phyloP scores from a whole-genome alignment of 2,888 invertebrate genomes.

The Myopa testacea region DNA sequence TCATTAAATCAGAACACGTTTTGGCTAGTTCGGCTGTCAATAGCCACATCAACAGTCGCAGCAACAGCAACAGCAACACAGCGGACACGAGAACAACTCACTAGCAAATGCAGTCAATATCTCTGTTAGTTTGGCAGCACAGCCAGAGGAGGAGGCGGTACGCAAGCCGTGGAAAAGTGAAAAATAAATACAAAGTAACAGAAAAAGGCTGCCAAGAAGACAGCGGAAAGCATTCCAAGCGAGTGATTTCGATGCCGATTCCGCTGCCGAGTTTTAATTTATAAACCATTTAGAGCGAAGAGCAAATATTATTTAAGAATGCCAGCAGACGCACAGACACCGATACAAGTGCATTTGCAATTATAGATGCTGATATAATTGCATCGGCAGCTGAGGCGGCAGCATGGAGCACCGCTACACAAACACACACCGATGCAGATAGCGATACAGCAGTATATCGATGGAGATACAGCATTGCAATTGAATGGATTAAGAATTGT shows the following conservation, averaged over 20 bases:
- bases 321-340: constrained; percentile 3
- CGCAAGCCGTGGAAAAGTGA: neutral
- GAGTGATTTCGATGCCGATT: constrained; percentile 3
- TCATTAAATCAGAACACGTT: constrained; percentile 59
- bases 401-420: too few relatives aligned
- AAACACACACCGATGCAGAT: neutral
- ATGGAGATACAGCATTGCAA: neutral
- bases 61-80: constrained; percentile 27
- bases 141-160: constrained; percentile 9
- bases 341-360: constrained; percentile 4
- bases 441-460: neutral
- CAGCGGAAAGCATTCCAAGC: constrained; percentile 2
- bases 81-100: constrained; percentile 22
- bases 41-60: constrained; percentile 22
- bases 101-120: constrained; percentile 25
- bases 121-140: constrained; percentile 27
- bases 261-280: constrained; percentile 27
- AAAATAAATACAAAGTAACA: constrained; percentile 1
- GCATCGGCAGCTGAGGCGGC: too few relatives aligned
- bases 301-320: constrained; percentile 32
- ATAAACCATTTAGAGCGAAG: constrained; percentile 24
- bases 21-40: constrained; percentile 52
- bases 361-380: neutral
- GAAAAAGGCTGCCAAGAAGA: constrained; percentile 14
- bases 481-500: neutral